These are phyloP conservation scores for Oligia fasciuncula DNA, from an alignment of 2,888 invertebrate species.

Conservation along the genomic window DNA sequence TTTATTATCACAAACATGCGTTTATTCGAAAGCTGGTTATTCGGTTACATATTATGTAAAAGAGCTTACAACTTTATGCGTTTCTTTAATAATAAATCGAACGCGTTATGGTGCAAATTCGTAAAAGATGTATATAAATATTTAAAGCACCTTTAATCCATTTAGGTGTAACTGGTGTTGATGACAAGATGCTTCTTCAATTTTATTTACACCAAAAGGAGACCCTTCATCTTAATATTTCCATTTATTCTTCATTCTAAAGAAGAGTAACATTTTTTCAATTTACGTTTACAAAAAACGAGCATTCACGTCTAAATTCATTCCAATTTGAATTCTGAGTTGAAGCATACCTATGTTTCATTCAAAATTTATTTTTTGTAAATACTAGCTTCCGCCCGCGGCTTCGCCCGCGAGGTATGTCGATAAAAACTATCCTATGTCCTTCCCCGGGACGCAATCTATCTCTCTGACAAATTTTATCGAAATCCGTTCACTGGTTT, in stretches of 20 bases:
- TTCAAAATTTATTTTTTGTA: background rate
- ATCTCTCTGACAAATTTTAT: no score
- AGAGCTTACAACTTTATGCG: no score
- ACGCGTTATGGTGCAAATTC: no score
- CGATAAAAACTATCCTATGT: no score
- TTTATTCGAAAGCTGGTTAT: no score
- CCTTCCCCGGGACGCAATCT: no score
- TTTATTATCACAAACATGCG: no score
- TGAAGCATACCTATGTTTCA: background rate
- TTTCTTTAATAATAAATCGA: background rate
- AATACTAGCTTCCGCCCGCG: no score
- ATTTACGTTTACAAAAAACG: conserved; percentile 31
- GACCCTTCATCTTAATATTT: conserved; percentile 34
- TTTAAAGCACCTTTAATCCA: background rate
- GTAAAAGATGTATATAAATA: background rate
- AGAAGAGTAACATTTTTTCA: conserved; percentile 19
- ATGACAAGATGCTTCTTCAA: conserved; percentile 6
- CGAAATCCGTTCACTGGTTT: no score
- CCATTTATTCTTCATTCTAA: conserved; percentile 12
- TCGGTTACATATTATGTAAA: no score
- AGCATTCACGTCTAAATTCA: conserved; percentile 22
- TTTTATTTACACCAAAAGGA: conserved; percentile 31
- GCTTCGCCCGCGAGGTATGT: no score
- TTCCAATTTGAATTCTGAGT: conserved; percentile 38
- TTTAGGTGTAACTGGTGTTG: conserved; percentile 14